phyloP scores from a whole-genome alignment of 2,797 vertebrate genomes.

The Semotilus atromaculatus region DNA sequence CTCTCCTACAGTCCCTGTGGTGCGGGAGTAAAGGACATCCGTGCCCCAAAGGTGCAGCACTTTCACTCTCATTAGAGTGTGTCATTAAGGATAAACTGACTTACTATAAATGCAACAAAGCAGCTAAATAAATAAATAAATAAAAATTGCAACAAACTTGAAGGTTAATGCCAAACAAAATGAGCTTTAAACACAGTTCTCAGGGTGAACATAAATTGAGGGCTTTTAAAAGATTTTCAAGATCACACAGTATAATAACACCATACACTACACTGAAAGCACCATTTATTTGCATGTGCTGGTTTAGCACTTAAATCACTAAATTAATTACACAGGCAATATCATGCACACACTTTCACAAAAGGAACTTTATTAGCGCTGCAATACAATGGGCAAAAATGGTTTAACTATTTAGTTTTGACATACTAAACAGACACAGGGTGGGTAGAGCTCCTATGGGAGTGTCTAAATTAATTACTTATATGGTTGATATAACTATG shows the following conservation, averaged over 20 bases:
- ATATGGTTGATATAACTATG: not conserved
- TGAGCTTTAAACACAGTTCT: conserved; percentile 51
- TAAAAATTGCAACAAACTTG: conserved; percentile 46
- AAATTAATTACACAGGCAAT: not conserved
- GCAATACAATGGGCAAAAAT: not conserved
- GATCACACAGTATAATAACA: conserved; percentile 19
- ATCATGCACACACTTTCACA: not conserved
- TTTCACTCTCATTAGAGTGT: conserved; percentile 55
- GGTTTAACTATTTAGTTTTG: not conserved
- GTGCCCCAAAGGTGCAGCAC: conserved; percentile 27
- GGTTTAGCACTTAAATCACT: not conserved
- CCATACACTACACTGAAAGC: conserved; percentile 7
- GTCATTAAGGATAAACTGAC: conserved; percentile 45
- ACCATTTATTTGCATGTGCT: conserved; percentile 19
- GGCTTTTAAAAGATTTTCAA: conserved; percentile 28
- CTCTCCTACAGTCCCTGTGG: conserved; percentile 12
- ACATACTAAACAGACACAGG: too few species aligned
- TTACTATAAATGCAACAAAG: conserved; percentile 56
- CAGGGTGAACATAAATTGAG: conserved; percentile 32
- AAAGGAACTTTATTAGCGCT: not conserved
- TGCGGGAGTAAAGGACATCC: conserved; percentile 39
- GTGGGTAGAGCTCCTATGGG: too few species aligned
- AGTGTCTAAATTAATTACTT: not conserved
- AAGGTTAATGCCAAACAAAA: conserved; percentile 48
- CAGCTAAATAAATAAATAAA: conserved; percentile 9